Percentiles rank a stretch among this genome's conserved stretches.
Conservation (phyloP, 2,888 invertebrate species). For the Drosophila ochracea region DNA sequence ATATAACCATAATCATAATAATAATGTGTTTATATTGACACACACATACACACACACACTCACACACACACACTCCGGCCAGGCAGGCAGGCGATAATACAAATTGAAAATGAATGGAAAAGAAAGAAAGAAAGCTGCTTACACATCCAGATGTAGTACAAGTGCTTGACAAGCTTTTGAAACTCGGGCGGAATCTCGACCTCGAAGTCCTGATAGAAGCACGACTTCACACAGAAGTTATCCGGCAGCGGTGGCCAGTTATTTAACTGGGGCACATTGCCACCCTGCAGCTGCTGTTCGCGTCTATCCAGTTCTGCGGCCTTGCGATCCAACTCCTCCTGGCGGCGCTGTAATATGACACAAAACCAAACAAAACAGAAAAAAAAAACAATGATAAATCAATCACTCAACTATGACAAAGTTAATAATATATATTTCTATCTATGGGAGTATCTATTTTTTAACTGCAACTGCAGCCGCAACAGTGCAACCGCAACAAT, state of each 20-base stretch:
- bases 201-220: constrained; percentile 99
- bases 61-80: not conserved
- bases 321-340: constrained; percentile 96
- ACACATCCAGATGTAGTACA: constrained; percentile 99
- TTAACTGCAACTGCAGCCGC: constrained; percentile 43
- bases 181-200: constrained; percentile 99
- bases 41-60: not conserved
- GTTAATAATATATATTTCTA: not conserved
- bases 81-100: constrained; percentile 1
- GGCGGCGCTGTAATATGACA: constrained; percentile 88
- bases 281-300: constrained; percentile 92
- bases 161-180: constrained; percentile 96
- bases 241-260: constrained; percentile 99
- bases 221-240: constrained; percentile 97
- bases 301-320: constrained; percentile 94
- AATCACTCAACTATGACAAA: constrained; percentile 7
- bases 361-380: not conserved
- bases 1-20: constrained; percentile 20
- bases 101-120: not conserved
- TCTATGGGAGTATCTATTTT: not conserved
- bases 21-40: not conserved
- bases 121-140: constrained; percentile 86
- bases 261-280: constrained; percentile 90
- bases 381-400: not conserved
- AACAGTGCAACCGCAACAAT: constrained; percentile 46